These are phyloP conservation scores for Hemitrygon akajei DNA, from an alignment of 2,797 vertebrate species.

Conservation along the genomic window DNA sequence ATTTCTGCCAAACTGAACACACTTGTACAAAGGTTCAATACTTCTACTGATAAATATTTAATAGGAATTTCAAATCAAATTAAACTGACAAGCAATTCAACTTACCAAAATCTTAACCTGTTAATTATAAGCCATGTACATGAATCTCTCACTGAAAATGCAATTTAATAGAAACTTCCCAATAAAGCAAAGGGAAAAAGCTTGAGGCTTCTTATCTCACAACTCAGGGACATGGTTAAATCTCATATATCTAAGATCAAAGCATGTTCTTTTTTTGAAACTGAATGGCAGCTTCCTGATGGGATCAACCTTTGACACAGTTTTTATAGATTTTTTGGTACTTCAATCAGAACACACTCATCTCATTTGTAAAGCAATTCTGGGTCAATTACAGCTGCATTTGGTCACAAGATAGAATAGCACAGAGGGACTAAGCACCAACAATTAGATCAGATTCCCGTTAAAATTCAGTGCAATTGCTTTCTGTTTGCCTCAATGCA, in stretches of 20 bases:
- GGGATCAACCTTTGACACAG: background rate
- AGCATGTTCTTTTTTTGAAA: background rate
- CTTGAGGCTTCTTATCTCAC: background rate
- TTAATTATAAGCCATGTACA: background rate
- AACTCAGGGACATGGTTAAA: background rate
- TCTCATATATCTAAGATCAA: background rate
- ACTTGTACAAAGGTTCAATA: constrained; percentile 1
- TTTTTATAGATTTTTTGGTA: background rate
- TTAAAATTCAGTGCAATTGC: background rate
- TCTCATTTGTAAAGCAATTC: background rate
- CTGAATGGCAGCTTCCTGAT: background rate
- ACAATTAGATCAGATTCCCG: background rate
- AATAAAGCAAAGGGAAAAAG: background rate
- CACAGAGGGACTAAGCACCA: background rate
- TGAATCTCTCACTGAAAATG: background rate
- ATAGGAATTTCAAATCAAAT: constrained; percentile 20
- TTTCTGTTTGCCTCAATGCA: background rate
- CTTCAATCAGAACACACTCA: background rate
- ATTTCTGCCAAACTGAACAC: background rate
- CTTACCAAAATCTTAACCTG: background rate
- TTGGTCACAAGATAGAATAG: constrained; percentile 1
- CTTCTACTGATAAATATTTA: background rate
- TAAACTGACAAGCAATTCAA: constrained; percentile 9
- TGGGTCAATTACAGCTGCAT: background rate
- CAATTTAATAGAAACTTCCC: background rate